A percentile compares a stretch with the other conserved stretches of the same genome.
phyloP scores from a whole-genome alignment of 1,140 invertebrate species.

The Sweltsa coloradensis region DNA sequence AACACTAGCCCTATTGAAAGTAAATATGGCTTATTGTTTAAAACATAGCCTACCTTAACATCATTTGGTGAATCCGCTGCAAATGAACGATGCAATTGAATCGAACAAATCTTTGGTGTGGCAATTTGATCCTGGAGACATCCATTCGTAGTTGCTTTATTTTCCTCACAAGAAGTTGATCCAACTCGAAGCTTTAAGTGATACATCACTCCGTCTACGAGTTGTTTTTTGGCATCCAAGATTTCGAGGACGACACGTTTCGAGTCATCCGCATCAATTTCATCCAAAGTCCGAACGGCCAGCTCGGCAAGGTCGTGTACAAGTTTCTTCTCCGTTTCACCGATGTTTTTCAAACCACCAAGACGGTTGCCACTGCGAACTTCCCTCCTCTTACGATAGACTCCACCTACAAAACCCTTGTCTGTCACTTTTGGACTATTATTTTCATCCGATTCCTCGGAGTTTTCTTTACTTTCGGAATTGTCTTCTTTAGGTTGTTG shows the following conservation, averaged over 20 bases:
- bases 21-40: too few relatives aligned
- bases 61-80: background rate
- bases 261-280: slow-evolving; percentile 26
- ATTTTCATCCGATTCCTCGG: background rate
- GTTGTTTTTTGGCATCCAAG: slow-evolving; percentile 24
- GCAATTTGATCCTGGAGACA: slow-evolving; percentile 2
- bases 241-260: slow-evolving; percentile 26
- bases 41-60: slow-evolving; percentile 1
- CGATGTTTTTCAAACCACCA: slow-evolving; percentile 7
- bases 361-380: background rate
- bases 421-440: background rate
- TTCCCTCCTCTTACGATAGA: slow-evolving; percentile 4
- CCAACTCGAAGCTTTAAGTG: slow-evolving; percentile 23
- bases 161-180: slow-evolving; percentile 18
- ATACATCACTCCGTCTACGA: slow-evolving; percentile 27
- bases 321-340: slow-evolving; percentile 12
- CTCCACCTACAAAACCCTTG: background rate
- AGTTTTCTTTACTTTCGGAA: background rate
- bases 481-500: background rate
- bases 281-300: slow-evolving; percentile 25
- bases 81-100: slow-evolving; percentile 10
- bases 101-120: slow-evolving; percentile 6
- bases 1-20: too few relatives aligned
- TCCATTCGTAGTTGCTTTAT: background rate
- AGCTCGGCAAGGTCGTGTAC: slow-evolving; percentile 25